Evolutionary conservation across 2,113 vertebrate genomes (phyloP).

Genomic region (Chitala chitala): DNA sequence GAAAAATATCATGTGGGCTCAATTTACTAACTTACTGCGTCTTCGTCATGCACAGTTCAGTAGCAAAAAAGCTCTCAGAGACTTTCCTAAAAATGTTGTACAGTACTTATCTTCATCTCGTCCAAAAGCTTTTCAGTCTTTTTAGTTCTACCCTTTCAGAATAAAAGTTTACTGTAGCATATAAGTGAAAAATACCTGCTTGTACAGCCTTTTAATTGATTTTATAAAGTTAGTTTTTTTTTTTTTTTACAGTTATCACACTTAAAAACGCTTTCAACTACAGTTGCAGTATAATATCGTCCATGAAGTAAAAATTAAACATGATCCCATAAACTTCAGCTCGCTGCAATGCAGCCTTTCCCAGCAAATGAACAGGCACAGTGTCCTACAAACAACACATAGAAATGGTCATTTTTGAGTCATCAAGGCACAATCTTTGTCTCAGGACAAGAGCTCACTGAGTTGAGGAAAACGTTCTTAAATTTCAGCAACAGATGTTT

Average conservation of each 20-base stretch:
- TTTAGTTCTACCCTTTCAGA: too few species aligned
- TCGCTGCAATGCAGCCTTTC: background rate
- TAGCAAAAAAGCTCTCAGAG: background rate
- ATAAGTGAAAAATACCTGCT: too few species aligned
- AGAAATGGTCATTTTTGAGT: background rate
- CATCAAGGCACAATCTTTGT: constrained; percentile 36
- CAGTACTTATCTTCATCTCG: background rate
- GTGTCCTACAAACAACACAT: background rate
- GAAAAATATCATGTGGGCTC: constrained; percentile 68
- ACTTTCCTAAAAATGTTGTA: background rate
- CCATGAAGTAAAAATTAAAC: too few species aligned
- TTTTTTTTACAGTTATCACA: too few species aligned
- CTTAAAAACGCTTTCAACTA: too few species aligned
- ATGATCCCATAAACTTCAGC: background rate
- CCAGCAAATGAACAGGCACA: background rate
- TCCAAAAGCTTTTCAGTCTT: too few species aligned
- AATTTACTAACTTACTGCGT: constrained; percentile 61
- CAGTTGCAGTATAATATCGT: too few species aligned
- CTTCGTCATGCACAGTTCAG: constrained; percentile 15
- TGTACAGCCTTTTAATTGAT: too few species aligned
- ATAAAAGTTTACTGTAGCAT: too few species aligned
- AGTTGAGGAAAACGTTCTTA: constrained; percentile 29
- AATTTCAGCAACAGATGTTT: constrained; percentile 38
- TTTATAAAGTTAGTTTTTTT: too few species aligned
- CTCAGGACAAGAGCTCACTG: constrained; percentile 45